phyloP scores from a whole-genome alignment of 2,797 vertebrate species.

The Paratrypauchen microcephalus region DNA sequence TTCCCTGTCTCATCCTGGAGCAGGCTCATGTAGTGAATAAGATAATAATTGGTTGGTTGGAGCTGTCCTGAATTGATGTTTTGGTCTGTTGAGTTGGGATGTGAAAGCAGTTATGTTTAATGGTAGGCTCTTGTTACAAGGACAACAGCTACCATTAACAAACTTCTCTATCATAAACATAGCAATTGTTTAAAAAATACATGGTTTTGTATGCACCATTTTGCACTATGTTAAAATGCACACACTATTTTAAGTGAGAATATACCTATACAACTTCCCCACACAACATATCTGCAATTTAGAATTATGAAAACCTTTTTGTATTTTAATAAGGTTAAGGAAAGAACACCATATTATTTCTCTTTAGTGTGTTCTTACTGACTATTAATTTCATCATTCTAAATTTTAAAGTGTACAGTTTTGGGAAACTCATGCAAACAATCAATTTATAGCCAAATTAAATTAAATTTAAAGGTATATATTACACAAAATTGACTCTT shows the following conservation, averaged over 20 bases:
- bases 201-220: background rate
- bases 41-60: slow-evolving; percentile 29
- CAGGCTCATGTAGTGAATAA: slow-evolving; percentile 28
- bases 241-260: background rate
- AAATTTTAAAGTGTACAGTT: no score
- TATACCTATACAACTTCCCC: no score
- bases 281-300: no score
- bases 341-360: no score
- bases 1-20: slow-evolving; percentile 30
- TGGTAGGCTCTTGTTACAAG: background rate
- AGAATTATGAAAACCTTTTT: no score
- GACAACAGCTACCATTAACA: background rate
- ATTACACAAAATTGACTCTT: no score
- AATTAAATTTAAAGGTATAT: background rate
- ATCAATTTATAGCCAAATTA: background rate
- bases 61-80: background rate
- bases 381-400: no score
- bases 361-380: no score
- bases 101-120: slow-evolving; percentile 9
- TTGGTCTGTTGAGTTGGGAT: slow-evolving; percentile 9
- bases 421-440: no score
- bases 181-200: background rate
- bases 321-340: no score
- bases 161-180: background rate
- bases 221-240: background rate